Evolutionary conservation across 2,797 vertebrate species (phyloP).

Genomic region (Antrozous pallidus): DNA sequence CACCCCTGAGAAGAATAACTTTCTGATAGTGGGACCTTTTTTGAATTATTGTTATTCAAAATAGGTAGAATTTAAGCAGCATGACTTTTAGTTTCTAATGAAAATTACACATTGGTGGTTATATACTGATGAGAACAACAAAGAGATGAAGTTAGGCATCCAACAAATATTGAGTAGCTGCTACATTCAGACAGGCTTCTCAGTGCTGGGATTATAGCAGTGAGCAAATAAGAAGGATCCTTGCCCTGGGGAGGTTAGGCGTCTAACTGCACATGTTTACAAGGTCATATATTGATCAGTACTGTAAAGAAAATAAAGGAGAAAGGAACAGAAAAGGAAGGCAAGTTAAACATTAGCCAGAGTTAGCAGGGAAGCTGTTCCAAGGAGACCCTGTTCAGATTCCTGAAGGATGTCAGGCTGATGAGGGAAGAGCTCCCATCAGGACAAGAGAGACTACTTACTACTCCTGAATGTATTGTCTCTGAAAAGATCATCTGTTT

Average conservation of each 20-base stretch:
- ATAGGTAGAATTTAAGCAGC: neutral
- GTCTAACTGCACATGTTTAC: neutral
- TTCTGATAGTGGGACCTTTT: neutral
- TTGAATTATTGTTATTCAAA: neutral
- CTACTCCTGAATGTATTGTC: neutral
- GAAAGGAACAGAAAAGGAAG: neutral
- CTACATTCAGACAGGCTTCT: accelerated
- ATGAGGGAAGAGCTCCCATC: neutral
- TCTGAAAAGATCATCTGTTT: neutral
- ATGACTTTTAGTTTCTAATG: neutral
- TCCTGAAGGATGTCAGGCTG: neutral
- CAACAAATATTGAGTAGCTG: neutral
- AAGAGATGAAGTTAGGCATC: neutral
- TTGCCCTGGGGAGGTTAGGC: neutral
- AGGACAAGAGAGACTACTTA: neutral
- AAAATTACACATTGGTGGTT: neutral
- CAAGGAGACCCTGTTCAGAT: neutral
- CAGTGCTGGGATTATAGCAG: too few species aligned
- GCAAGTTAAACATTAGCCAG: neutral
- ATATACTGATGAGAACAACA: neutral
- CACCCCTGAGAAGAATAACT: neutral
- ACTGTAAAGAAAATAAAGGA: neutral
- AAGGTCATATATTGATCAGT: neutral
- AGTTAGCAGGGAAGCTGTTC: neutral
- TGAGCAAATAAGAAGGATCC: neutral